These are phyloP conservation scores for Myioborus miniatus DNA, from an alignment of 2,797 vertebrate genomes.

Conservation along the genomic window DNA sequence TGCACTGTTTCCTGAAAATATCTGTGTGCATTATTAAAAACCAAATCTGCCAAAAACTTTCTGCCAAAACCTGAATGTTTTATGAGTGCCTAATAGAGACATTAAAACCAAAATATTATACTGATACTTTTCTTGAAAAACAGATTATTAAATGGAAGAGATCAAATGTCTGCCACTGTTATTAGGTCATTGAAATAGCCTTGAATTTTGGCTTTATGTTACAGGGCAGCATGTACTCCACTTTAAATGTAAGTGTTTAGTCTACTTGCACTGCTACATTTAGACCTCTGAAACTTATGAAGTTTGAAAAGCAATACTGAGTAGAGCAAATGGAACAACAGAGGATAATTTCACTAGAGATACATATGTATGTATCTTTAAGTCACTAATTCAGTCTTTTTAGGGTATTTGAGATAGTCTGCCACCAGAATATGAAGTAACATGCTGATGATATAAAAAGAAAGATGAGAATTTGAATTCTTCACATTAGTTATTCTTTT, in stretches of 20 bases:
- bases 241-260: not conserved
- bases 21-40: not conserved
- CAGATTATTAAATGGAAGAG: not conserved
- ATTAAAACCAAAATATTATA: not conserved
- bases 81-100: not conserved
- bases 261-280: not conserved
- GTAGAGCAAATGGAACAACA: not conserved
- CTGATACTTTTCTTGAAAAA: not conserved
- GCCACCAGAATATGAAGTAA: not conserved
- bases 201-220: not conserved
- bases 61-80: not conserved
- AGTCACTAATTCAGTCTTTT: not conserved
- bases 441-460: not conserved
- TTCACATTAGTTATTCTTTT: not conserved
- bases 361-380: not conserved
- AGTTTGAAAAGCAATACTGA: not conserved
- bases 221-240: not conserved
- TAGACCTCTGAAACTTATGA: conserved; percentile 9
- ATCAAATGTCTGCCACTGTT: not conserved
- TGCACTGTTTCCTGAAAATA: not conserved
- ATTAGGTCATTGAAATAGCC: not conserved
- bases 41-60: not conserved
- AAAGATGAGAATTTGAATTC: not conserved
- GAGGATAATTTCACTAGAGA: not conserved
- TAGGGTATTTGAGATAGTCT: not conserved